Percentiles rank a stretch among this genome's conserved stretches.
Conservation (phyloP, 2,888 invertebrate species). For the Chrysodeixis includens region DNA sequence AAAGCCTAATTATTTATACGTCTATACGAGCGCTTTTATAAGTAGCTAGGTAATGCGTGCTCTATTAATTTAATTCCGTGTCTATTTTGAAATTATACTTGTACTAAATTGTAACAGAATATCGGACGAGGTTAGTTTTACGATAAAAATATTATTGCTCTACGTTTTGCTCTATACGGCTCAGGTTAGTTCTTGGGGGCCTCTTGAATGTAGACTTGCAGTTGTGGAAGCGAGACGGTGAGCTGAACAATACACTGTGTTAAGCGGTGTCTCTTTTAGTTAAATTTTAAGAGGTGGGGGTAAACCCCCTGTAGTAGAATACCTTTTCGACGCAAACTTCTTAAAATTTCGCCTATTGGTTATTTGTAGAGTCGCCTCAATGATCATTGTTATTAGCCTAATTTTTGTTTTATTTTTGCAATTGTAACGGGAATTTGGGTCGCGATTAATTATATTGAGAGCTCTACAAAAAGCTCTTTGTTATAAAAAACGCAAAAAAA, state of each 20-base stretch:
- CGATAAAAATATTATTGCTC: neutral
- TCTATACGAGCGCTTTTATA: neutral
- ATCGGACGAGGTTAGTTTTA: neutral
- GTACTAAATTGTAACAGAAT: neutral
- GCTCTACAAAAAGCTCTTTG: neutral
- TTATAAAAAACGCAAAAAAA: neutral
- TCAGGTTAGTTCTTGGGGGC: too few relatives aligned
- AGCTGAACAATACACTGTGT: too few relatives aligned
- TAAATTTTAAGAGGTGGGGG: neutral
- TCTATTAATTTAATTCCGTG: neutral
- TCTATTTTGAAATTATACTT: neutral
- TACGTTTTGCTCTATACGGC: neutral
- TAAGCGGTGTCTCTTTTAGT: too few relatives aligned
- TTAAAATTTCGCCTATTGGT: neutral
- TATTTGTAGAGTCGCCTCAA: neutral
- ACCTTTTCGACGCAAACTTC: neutral
- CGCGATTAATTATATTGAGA: constrained; percentile 1
- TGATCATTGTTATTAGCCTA: neutral
- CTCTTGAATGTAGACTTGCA: too few relatives aligned
- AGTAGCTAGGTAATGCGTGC: neutral
- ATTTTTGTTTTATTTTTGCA: neutral
- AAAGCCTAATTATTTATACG: neutral
- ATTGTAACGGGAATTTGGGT: neutral
- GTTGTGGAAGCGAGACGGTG: too few relatives aligned
- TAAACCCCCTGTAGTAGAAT: neutral